Evolutionary conservation across 2,113 vertebrate genomes (phyloP).

Genomic region (Paradoxurus hermaphroditus): DNA sequence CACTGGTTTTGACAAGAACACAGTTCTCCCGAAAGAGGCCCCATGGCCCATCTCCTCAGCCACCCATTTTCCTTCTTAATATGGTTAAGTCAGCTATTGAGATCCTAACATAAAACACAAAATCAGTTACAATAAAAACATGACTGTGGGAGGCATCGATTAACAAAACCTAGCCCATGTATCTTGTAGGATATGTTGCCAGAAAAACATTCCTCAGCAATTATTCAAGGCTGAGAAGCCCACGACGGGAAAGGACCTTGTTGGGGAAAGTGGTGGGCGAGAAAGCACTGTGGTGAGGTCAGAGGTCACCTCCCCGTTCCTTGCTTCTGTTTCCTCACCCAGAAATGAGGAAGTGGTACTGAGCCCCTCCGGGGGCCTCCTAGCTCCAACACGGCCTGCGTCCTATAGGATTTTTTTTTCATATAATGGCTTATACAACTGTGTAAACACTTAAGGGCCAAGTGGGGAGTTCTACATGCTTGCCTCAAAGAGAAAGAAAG

Average conservation of each 20-base stretch:
- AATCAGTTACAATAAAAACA: neutral
- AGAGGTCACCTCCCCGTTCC: neutral
- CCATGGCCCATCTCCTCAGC: neutral
- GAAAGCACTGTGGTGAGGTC: neutral
- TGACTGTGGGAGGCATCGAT: neutral
- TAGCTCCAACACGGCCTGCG: neutral
- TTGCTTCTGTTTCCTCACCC: neutral
- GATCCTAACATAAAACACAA: neutral
- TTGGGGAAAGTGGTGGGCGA: neutral
- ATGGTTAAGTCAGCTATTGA: neutral
- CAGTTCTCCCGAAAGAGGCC: neutral
- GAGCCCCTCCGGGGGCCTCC: neutral
- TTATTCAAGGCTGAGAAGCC: neutral
- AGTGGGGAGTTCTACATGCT: neutral
- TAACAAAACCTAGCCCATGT: neutral
- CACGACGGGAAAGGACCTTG: neutral
- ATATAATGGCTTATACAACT: neutral
- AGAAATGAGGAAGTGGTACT: neutral
- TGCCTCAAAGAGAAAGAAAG: neutral
- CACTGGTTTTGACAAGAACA: neutral
- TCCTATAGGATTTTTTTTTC: neutral
- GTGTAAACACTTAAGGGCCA: neutral
- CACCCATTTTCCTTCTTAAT: neutral
- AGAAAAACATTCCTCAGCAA: neutral
- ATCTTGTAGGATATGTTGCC: neutral